Evolutionary conservation across 2,113 vertebrate species (phyloP).

Genomic region (Calidris pugnax): DNA sequence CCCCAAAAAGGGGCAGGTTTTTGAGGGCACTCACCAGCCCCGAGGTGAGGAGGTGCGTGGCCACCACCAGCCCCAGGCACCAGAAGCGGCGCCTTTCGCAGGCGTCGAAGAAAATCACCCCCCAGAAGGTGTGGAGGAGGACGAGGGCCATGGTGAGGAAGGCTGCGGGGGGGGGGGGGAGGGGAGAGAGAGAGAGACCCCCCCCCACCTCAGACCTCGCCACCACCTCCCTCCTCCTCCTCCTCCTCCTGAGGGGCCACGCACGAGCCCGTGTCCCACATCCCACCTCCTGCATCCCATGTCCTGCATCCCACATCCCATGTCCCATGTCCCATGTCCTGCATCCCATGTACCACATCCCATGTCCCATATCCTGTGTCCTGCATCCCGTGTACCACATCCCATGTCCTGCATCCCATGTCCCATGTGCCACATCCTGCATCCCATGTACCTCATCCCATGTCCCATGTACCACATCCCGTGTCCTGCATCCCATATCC

Average conservation of each 20-base stretch:
- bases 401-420: too few species aligned
- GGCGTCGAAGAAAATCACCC: slow-evolving; percentile 80
- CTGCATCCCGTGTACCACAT: too few species aligned
- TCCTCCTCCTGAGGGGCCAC: accelerated
- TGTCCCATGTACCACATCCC: too few species aligned
- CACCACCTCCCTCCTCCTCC: background rate
- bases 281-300: too few species aligned
- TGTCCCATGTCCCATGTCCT: too few species aligned
- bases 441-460: too few species aligned
- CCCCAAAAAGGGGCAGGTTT: too few species aligned
- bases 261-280: background rate
- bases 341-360: too few species aligned
- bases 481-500: too few species aligned
- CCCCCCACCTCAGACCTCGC: background rate
- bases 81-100: slow-evolving; percentile 70
- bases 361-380: too few species aligned
- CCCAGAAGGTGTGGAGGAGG: slow-evolving; percentile 82
- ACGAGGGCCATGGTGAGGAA: slow-evolving; percentile 80
- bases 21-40: slow-evolving; percentile 76
- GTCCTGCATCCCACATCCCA: too few species aligned
- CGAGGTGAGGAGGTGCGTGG: slow-evolving; percentile 72
- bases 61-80: slow-evolving; percentile 73
- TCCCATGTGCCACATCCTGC: too few species aligned
- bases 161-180: slow-evolving; percentile 35
- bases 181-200: background rate